These are phyloP conservation scores for Mesoclemmys tuberculata DNA, from an alignment of 2,113 vertebrate genomes.

Conservation along the genomic window DNA sequence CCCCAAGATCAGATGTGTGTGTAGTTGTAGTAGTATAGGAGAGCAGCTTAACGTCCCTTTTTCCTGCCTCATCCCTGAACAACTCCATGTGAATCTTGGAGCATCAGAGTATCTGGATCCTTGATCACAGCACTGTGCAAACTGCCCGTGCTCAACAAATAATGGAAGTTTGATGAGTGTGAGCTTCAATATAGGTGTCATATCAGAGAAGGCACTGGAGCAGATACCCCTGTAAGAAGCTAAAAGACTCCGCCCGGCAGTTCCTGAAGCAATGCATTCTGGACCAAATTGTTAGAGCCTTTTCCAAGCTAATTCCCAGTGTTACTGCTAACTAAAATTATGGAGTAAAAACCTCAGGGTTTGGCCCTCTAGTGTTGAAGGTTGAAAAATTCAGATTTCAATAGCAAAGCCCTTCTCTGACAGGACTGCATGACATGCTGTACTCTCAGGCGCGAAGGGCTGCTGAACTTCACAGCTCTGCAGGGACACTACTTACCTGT, in stretches of 20 bases:
- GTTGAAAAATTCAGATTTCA: not conserved
- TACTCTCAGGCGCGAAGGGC: not conserved
- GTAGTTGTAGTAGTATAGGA: not conserved
- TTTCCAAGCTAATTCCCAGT: not conserved
- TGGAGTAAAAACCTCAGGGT: not conserved
- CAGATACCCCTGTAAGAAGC: not conserved
- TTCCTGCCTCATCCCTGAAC: not conserved
- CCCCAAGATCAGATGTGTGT: not conserved
- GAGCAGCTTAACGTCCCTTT: not conserved
- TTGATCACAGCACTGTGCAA: not conserved
- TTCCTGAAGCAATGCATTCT: not conserved
- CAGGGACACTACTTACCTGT: not conserved
- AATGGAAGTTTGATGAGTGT: not conserved
- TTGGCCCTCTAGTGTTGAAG: not conserved
- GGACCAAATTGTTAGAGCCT: not conserved
- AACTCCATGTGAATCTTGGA: not conserved
- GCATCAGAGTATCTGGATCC: not conserved
- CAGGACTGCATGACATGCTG: not conserved
- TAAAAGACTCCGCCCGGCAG: not conserved
- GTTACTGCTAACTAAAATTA: not conserved
- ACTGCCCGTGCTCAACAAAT: not conserved
- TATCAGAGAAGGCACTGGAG: not conserved
- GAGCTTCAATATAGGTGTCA: not conserved
- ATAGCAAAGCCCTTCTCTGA: not conserved
- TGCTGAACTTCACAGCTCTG: not conserved